Base-by-base conservation (phyloP, 2,113 vertebrate genomes). In the Tringa solitaria region DNA sequence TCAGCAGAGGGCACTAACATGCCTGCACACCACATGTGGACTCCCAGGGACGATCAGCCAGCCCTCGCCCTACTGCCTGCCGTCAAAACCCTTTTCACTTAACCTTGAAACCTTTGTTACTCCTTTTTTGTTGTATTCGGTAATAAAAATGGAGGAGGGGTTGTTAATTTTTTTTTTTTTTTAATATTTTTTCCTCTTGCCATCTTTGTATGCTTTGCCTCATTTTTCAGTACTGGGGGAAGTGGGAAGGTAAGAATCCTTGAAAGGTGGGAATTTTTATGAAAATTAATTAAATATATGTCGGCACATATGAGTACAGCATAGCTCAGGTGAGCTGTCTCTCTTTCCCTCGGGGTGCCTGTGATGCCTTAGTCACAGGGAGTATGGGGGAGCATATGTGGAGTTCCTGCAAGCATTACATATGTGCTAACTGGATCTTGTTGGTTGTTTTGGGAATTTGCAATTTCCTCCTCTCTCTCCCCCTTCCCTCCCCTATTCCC, bases 1-100 rank as follows among this genome's bases (percentile, higher is more conserved):
- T 48, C 91, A 56, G 78, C 88, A 57, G 73, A 35, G 53, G 35
- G 41, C 74, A 54, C 16, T 22, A 28, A 19, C 5, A 4, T 6
- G 4, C 1, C 0, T 2, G 9, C 45, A 26, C 8, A 3, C 30
- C 2, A 3, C 17, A 2, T 8, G 11, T 8, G 0, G 53, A 28
- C 11, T 51, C 59, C 28, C 12, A 4, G 3, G 50, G n/a, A 23
- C 1, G 0, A 17, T 20, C 28, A 51, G 35, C 19, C 68, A 61
- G 35, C 9, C 32, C 19, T 45, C 0, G 0, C 50, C 30, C 50
- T 32, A 1, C 51, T 24, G 32, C 50, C 27, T 41, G 37, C n/a
- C 10, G 32, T 10, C n/a, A 84, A 59, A 60, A 2, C n/a, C 10
- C 16, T 48, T 82, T 33, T 60, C 39, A 12, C 56, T 48, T 43